phyloP scores from a whole-genome alignment of 2,888 invertebrate genomes.

The Nephrotoma guestfalica region DNA sequence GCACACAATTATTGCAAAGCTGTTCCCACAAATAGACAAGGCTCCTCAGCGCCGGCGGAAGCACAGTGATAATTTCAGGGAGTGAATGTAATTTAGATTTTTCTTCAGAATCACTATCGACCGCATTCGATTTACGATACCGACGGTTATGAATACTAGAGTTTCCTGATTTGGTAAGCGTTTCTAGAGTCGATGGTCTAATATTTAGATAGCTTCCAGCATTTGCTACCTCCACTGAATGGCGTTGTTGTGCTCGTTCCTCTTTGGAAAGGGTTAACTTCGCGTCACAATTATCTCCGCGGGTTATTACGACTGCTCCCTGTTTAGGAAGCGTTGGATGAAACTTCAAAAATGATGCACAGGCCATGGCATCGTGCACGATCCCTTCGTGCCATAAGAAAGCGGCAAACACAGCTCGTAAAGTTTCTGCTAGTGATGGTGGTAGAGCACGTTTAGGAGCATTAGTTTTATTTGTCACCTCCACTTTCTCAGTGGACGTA shows the following conservation, averaged over 20 bases:
- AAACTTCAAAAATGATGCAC: slow-evolving; percentile 91
- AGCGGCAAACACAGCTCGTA: slow-evolving; percentile 91
- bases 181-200: slow-evolving; percentile 62
- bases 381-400: slow-evolving; percentile 95
- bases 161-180: slow-evolving; percentile 59
- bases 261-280: slow-evolving; percentile 32
- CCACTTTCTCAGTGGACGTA: background rate
- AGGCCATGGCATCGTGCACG: slow-evolving; percentile 96
- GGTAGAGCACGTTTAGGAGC: slow-evolving; percentile 68
- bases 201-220: slow-evolving; percentile 62
- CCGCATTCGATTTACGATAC: slow-evolving; percentile 29
- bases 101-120: slow-evolving; percentile 15
- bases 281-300: slow-evolving; percentile 31
- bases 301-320: slow-evolving; percentile 58
- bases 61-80: slow-evolving; percentile 45
- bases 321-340: slow-evolving; percentile 75
- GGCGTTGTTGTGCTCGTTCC: slow-evolving; percentile 57
- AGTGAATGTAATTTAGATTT: slow-evolving; percentile 27
- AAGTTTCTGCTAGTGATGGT: slow-evolving; percentile 80
- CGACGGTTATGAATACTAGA: slow-evolving; percentile 65
- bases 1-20: slow-evolving; percentile 50
- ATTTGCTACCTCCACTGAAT: slow-evolving; percentile 74
- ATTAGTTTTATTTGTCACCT: background rate
- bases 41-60: slow-evolving; percentile 78
- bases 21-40: slow-evolving; percentile 86